These are phyloP conservation scores for Rhopalosiphum nymphaeae DNA, from an alignment of 2,888 invertebrate species.

Conservation along the genomic window DNA sequence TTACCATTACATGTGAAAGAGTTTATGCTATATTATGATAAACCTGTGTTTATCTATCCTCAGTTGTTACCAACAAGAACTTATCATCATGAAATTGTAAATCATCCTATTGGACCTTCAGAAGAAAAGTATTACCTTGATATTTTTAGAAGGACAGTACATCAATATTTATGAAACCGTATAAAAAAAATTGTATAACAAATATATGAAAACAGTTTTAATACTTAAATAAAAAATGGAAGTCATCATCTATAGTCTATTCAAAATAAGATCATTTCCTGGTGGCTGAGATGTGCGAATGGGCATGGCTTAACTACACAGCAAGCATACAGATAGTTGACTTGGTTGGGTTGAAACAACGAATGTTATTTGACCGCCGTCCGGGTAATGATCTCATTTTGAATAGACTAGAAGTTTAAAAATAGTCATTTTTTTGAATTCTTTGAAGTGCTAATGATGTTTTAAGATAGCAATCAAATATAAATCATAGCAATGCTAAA, in stretches of 20 bases:
- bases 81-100: neutral
- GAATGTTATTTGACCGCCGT: too few relatives aligned
- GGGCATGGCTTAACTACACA: too few relatives aligned
- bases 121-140: conserved; percentile 41
- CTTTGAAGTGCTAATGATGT: neutral
- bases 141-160: neutral
- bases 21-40: conserved; percentile 35
- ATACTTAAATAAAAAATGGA: neutral
- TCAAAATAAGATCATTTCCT: too few relatives aligned
- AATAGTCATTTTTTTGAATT: neutral
- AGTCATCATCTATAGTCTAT: neutral
- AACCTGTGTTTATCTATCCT: conserved; percentile 46
- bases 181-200: neutral
- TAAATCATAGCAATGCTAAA: neutral
- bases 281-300: too few relatives aligned
- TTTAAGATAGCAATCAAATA: neutral
- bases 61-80: conserved; percentile 33
- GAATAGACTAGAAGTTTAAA: neutral
- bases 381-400: too few relatives aligned
- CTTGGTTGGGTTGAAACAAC: too few relatives aligned
- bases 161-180: neutral
- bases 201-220: neutral
- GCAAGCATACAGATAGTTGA: too few relatives aligned
- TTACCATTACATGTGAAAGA: conserved; percentile 1
- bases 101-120: neutral